Evolutionary conservation across 2,113 vertebrate species (phyloP), one percentile per base, ranked within the genome.

Genomic region (Sclerurus mexicanus): DNA sequence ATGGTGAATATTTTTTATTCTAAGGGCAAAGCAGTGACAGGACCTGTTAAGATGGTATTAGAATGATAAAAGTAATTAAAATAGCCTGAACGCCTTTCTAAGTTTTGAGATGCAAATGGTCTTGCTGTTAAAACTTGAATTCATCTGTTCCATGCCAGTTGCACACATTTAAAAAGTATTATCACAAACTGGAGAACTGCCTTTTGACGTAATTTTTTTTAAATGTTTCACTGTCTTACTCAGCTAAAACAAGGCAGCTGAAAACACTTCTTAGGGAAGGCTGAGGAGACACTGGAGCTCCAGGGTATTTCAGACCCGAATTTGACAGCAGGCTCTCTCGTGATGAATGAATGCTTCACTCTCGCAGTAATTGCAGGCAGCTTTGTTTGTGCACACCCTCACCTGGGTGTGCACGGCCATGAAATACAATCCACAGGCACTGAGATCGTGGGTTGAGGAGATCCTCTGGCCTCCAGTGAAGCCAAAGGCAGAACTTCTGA

Each of bases 61-160:
- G 37, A 96, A 78, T 44, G 50, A 89, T 66, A 62, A 73, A 94
- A 83, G 84, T 31, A 92, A 89, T 90, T 78, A 92, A 93, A 96
- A 86, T 25, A 44, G 80, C 62, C 37, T 83, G 76, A 64, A 4
- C 86, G 88, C 62, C 64, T 96, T 90, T 91, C 40, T 58, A 46
- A 75, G 80, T 84, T 85, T 72, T 56, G 59, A 79, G 72, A 79
- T 84, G 63, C 66, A 86, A 88, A 71, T 87, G 79, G 15, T 20
- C 15, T n/a, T 74, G 33, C 58, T 95, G 95, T 80, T 76, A 71
- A 87, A 87, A 50, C 28, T 39, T 39, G 7, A 84, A 84, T 53
- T 76, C 30, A 46, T 42, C 31, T 49, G 75, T 91, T 78, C 73
- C 47, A 19, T 66, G 10, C 24, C 60, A 60, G 39, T 66, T 92